These are phyloP conservation scores for Muntiacus reevesi DNA, from an alignment of 2,113 vertebrate genomes.

Conservation along the genomic window DNA sequence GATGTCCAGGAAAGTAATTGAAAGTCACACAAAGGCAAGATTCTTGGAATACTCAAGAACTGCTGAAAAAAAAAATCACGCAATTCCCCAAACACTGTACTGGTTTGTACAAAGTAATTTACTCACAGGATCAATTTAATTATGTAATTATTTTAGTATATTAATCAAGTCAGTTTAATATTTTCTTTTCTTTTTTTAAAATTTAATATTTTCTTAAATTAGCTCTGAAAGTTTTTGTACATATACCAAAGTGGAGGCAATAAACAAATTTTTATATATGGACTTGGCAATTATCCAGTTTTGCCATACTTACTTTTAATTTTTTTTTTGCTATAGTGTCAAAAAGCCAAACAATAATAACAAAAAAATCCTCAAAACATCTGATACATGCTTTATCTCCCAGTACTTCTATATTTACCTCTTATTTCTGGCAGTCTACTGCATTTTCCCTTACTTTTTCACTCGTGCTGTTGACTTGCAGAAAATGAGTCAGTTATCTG, in stretches of 20 bases:
- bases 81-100: not conserved
- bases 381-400: not conserved
- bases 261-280: not conserved
- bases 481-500: not conserved
- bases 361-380: not conserved
- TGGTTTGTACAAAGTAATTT: not conserved
- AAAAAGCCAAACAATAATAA: not conserved
- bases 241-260: not conserved
- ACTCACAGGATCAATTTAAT: not conserved
- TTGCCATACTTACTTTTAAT: not conserved
- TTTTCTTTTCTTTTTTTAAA: not conserved
- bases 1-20: not conserved
- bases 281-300: not conserved
- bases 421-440: not conserved
- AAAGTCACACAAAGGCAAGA: not conserved
- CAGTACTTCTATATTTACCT: not conserved
- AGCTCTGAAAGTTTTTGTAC: not conserved
- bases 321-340: not conserved
- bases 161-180: not conserved
- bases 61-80: not conserved
- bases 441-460: not conserved
- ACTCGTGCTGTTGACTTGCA: not conserved
- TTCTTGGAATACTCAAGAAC: not conserved
- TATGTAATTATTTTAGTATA: not conserved
- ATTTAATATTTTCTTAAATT: not conserved